Evolutionary conservation across 2,113 vertebrate genomes (phyloP), one percentile per base, ranked within the genome.

Genomic region (Verasper variegatus): DNA sequence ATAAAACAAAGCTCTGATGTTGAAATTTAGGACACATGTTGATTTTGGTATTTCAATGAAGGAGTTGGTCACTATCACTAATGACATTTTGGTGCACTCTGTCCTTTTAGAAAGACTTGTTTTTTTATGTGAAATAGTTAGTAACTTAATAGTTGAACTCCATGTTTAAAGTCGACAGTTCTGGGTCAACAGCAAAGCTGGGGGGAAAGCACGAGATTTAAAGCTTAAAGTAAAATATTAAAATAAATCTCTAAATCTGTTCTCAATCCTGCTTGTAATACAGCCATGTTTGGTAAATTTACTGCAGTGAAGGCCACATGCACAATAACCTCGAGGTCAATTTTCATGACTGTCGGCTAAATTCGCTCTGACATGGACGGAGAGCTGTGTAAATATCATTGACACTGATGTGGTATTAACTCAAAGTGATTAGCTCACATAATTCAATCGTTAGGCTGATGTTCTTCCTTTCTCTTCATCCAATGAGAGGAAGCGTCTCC

Each of bases 181-280:
- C 85, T 61, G 74, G 83, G 85, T 90, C 80, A 86, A 13, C 51
- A 63, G 72, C 14, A 85, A 87, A 82, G 74, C 71, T n/a, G 54
- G 7, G 23, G 37, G n/a, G 23, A 57, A 51, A 60, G 42, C 55
- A 81, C 17, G 64, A 71, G 80, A 84, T 89, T 89, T 83, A 78
- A 83, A 88, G 86, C 86, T 88, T 71, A 72, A 54, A 71, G 72
- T 76, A 64, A 89, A 84, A 90, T 88, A 90, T 88, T 74, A 78
- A 87, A 84, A 82, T 68, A 86, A 90, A 91, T 86, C 88, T 83
- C 70, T 85, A 89, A 91, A 92, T 89, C 88, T 86, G 80, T 81
- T 88, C 85, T 82, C 77, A 90, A 83, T 87, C 87, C 87, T 42
- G 68, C 67, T 65, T 78, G 67, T 86, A 84, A 82, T 66, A 75